A percentile compares a stretch with the other conserved stretches of the same genome.
phyloP scores from a whole-genome alignment of 2,797 vertebrate species.

The Pelodytes ibericus region DNA sequence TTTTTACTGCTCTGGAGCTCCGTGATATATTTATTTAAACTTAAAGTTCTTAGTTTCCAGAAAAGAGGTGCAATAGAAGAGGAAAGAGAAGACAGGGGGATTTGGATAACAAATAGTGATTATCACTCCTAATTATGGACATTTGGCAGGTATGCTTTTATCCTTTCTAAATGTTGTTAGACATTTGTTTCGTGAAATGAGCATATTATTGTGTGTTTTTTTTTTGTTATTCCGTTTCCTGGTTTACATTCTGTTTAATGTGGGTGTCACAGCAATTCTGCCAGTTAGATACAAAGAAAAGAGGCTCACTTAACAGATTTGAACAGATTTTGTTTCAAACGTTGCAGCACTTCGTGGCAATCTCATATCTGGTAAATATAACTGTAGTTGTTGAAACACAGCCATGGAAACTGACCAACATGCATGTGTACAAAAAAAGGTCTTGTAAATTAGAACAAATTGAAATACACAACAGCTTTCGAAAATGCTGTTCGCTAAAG shows the following conservation, averaged over 20 bases:
- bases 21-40: no score
- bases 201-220: slow-evolving; percentile 55
- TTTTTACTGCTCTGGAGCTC: no score
- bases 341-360: slow-evolving; percentile 43
- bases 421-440: slow-evolving; percentile 50
- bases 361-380: slow-evolving; percentile 57
- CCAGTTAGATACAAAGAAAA: slow-evolving; percentile 34
- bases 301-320: slow-evolving; percentile 41
- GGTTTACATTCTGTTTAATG: slow-evolving; percentile 51
- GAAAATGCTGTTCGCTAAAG: slow-evolving; percentile 44
- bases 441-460: slow-evolving; percentile 52
- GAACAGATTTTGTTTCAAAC: slow-evolving; percentile 55
- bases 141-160: no score
- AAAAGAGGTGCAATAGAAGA: no score
- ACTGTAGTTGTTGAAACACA: slow-evolving; percentile 46
- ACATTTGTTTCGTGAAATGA: slow-evolving; percentile 51
- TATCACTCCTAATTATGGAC: no score
- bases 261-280: slow-evolving; percentile 43
- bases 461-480: slow-evolving; percentile 48
- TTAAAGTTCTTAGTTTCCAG: no score
- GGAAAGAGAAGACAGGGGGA: no score
- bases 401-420: slow-evolving; percentile 47
- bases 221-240: slow-evolving; percentile 48
- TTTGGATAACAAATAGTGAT: no score
- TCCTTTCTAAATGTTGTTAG: slow-evolving; percentile 25